Conservation (phyloP, 1,140 invertebrate genomes). For the Harlomillsia oculata region DNA sequence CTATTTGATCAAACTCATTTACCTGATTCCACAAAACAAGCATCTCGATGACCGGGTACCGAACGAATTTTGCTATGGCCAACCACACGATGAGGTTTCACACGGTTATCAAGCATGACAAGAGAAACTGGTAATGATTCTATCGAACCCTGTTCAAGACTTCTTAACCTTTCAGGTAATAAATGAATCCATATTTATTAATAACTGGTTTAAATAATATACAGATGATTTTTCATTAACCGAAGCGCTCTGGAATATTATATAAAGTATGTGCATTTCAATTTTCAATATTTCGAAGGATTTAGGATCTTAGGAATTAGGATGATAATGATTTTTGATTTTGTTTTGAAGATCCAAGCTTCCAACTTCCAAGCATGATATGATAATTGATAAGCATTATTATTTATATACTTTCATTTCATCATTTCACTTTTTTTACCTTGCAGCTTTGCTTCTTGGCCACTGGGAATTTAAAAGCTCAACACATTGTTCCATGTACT, state of each 20-base stretch:
- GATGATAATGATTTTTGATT: neutral
- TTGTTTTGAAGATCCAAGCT: neutral
- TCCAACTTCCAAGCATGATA: neutral
- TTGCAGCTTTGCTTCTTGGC: conserved; percentile 61
- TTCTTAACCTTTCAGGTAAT: conserved; percentile 48
- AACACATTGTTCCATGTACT: conserved; percentile 57
- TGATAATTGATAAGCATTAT: neutral
- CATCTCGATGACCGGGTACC: conserved; percentile 52
- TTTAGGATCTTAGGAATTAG: neutral
- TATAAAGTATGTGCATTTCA: neutral
- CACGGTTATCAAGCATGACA: conserved; percentile 47
- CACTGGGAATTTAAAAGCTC: conserved; percentile 67
- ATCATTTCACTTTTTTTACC: conserved; percentile 39
- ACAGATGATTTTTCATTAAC: no score
- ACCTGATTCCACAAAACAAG: conserved; percentile 63
- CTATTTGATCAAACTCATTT: conserved; percentile 9
- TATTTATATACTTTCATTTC: neutral
- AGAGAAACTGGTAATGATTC: conserved; percentile 61
- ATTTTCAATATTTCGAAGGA: neutral
- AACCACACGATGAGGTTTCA: conserved; percentile 45
- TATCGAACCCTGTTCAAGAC: conserved; percentile 53
- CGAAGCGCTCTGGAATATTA: neutral
- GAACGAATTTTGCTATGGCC: conserved; percentile 64
- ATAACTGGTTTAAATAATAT: neutral
- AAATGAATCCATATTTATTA: neutral